Conservation (phyloP, 2,797 vertebrate genomes). For the Enteromius anoplus region DNA sequence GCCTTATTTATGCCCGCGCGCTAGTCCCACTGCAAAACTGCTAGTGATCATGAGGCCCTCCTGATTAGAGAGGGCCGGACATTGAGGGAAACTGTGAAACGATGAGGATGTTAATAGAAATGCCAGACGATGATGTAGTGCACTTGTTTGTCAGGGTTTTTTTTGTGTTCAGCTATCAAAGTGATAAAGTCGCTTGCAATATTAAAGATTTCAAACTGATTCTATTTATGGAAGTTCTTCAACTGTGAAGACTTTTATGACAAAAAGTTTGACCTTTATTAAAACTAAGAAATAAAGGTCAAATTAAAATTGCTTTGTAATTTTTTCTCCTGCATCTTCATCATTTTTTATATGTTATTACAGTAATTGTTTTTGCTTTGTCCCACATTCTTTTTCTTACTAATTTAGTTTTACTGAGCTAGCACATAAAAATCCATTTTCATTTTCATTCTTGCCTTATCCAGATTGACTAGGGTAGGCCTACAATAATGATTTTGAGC, state of each 20-base stretch:
- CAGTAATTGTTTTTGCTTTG: background rate
- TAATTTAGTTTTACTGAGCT: background rate
- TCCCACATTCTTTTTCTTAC: background rate
- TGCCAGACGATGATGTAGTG: conserved; percentile 9
- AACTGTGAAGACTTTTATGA: background rate
- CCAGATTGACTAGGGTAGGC: background rate
- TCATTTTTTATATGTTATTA: background rate
- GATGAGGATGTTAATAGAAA: conserved; percentile 46
- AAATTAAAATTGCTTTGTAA: background rate
- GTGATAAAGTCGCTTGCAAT: background rate
- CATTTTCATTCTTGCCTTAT: background rate
- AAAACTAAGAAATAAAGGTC: background rate
- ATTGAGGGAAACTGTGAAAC: conserved; percentile 30
- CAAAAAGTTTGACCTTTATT: background rate
- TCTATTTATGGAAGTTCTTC: background rate
- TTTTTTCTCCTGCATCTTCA: background rate
- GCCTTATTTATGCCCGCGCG: conserved; percentile 71
- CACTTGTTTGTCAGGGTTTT: background rate
- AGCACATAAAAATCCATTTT: background rate
- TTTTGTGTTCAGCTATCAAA: background rate
- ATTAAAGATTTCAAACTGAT: background rate
- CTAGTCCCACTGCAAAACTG: conserved; percentile 58
- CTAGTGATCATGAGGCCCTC: conserved; percentile 66
- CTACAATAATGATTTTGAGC: background rate
- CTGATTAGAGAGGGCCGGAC: conserved; percentile 64